A percentile compares a stretch with the other conserved stretches of the same genome.
Evolutionary conservation across 2,797 vertebrate genomes (phyloP).

Genomic region (Glossophaga mutica): DNA sequence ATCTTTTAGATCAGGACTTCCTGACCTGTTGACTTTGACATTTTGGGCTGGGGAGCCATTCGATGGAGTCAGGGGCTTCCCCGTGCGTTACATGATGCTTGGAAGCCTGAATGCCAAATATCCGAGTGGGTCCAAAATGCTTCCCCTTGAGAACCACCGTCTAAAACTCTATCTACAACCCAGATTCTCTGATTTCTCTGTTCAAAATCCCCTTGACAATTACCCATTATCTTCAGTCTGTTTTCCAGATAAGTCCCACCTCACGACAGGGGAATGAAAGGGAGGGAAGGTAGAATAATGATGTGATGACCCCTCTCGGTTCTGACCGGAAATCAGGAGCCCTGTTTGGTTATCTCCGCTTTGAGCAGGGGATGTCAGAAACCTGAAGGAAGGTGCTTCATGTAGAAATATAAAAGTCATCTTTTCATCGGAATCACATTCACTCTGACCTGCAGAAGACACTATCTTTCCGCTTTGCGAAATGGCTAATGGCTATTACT

Average conservation of each 20-base stretch:
- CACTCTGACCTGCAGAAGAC: not conserved
- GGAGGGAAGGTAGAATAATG: not conserved
- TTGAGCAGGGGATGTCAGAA: not conserved
- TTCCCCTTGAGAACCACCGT: not conserved
- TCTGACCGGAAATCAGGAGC: not conserved
- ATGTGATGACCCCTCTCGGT: not conserved
- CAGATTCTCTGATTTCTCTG: not conserved
- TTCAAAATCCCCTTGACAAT: not conserved
- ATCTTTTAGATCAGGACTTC: not conserved
- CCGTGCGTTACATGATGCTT: fast-evolving
- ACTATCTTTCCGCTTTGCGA: not conserved
- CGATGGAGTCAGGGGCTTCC: not conserved
- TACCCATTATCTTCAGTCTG: not conserved
- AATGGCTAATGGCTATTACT: not conserved
- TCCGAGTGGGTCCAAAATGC: not conserved
- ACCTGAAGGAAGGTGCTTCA: not conserved
- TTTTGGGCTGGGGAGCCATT: not conserved
- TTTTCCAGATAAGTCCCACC: not conserved
- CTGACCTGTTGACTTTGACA: not conserved
- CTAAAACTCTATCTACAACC: not conserved
- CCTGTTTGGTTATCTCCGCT: not conserved
- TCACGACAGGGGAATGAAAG: not conserved
- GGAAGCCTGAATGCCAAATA: not conserved
- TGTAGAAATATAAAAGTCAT: not conserved
- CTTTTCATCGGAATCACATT: not conserved